Percentiles rank a stretch among this genome's conserved stretches.
phyloP scores from a whole-genome alignment of 2,113 vertebrate species.

The Empidonax traillii region DNA sequence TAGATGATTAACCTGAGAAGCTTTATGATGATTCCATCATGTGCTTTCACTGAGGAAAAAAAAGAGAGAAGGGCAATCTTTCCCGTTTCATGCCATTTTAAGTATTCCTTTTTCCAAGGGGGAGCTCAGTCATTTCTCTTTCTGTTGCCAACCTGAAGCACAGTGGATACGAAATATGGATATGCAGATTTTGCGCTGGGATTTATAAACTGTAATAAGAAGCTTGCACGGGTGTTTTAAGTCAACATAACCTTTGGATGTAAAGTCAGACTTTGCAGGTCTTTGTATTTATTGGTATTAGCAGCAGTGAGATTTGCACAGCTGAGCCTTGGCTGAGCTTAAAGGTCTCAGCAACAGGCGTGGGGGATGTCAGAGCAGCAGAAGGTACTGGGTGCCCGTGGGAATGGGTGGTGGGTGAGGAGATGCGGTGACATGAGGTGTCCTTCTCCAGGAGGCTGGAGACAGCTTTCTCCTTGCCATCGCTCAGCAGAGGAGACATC shows the following conservation, averaged over 20 bases:
- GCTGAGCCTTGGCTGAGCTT: background rate
- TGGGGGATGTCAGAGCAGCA: background rate
- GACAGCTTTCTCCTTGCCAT: background rate
- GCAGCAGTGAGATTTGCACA: slow-evolving; percentile 20
- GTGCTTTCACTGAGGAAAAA: background rate
- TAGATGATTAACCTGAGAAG: slow-evolving; percentile 30
- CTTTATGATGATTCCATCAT: background rate
- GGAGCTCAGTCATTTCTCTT: background rate
- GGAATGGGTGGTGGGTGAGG: background rate
- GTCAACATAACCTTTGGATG: slow-evolving; percentile 11
- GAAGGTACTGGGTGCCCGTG: background rate
- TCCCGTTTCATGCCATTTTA: background rate
- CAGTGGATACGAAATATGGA: background rate
- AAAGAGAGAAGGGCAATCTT: background rate
- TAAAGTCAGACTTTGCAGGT: background rate
- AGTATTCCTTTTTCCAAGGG: background rate
- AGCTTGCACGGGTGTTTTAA: background rate
- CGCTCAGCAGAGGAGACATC: fast-evolving
- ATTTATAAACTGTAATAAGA: slow-evolving; percentile 9
- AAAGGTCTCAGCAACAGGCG: background rate
- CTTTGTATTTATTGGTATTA: slow-evolving; percentile 26
- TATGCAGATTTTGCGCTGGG: background rate
- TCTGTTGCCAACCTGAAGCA: background rate
- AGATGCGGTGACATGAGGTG: background rate
- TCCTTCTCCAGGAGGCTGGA: background rate